Evolutionary conservation across 92 coral and sea anemone species (phyloP).

Genomic region (Epizoanthus scotinus): DNA sequence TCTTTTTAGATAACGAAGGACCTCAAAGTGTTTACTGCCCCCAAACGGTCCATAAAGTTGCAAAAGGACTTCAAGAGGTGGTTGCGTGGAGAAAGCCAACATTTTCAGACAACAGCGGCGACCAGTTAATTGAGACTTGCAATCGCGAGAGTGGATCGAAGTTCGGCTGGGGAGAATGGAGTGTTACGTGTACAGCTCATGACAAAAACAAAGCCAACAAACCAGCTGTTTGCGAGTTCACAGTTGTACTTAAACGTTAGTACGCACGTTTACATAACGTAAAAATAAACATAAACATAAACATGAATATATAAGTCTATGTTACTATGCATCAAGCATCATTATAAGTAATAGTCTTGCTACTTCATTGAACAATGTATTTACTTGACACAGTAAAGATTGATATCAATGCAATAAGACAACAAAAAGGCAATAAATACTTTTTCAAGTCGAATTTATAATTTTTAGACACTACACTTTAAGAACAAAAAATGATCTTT

Average conservation of each 20-base stretch:
- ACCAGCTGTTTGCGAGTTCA: constrained; percentile 16
- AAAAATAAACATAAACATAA: no score
- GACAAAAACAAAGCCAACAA: constrained; percentile 26
- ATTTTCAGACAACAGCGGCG: constrained; percentile 30
- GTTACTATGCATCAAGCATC: no score
- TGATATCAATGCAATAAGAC: no score
- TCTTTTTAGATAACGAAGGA: background rate
- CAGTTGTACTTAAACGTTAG: constrained; percentile 17
- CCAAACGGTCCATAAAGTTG: background rate
- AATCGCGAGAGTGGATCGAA: constrained; percentile 15
- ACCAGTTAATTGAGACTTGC: background rate
- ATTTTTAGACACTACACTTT: no score
- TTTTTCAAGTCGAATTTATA: no score
- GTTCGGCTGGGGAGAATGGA: constrained; percentile 11
- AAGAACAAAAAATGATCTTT: no score
- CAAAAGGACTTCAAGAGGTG: background rate
- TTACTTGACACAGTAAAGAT: no score
- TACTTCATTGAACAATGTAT: no score
- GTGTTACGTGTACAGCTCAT: constrained; percentile 15
- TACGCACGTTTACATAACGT: background rate
- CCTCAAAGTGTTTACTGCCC: constrained; percentile 16
- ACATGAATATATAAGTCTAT: no score
- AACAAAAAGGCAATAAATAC: no score
- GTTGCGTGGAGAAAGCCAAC: constrained; percentile 14
- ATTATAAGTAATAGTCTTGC: no score